These are phyloP conservation scores for Pachydiplax longipennis DNA, from an alignment of 2,888 invertebrate genomes.

Conservation along the genomic window DNA sequence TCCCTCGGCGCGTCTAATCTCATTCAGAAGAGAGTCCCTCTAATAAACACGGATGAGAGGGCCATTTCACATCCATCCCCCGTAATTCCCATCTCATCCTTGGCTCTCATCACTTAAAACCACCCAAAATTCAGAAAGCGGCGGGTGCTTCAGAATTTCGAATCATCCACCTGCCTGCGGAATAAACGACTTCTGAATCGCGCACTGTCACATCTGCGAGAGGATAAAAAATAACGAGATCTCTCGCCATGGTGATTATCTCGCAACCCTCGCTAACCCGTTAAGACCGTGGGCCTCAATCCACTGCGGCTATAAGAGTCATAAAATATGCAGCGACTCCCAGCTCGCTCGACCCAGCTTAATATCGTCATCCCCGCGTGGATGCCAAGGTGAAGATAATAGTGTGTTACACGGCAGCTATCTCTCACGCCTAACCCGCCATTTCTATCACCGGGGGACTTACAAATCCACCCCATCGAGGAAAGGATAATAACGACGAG, in stretches of 20 bases:
- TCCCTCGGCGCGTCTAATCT: no score
- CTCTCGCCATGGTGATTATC: not conserved
- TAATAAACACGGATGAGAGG: no score
- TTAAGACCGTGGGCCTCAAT: constrained; percentile 25
- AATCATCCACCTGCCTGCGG: constrained; percentile 17
- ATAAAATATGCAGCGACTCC: constrained; percentile 34
- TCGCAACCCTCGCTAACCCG: constrained; percentile 15
- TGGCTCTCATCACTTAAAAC: not conserved
- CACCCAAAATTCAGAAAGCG: not conserved
- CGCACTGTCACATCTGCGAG: not conserved
- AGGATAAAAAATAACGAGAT: not conserved
- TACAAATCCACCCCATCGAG: not conserved
- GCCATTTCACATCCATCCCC: no score
- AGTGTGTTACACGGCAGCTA: not conserved
- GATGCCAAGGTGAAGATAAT: constrained; percentile 37
- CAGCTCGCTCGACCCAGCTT: not conserved
- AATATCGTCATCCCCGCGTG: not conserved
- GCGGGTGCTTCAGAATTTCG: not conserved
- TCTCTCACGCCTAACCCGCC: not conserved
- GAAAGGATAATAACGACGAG: not conserved
- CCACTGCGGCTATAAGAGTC: constrained; percentile 26
- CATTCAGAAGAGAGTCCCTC: no score
- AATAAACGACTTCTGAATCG: constrained; percentile 32
- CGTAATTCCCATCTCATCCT: not conserved
- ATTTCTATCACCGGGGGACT: not conserved